Evolutionary conservation across 2,888 invertebrate species (phyloP), one percentile per base, ranked within the genome.

Genomic region (Dromius quadrimaculatus): DNA sequence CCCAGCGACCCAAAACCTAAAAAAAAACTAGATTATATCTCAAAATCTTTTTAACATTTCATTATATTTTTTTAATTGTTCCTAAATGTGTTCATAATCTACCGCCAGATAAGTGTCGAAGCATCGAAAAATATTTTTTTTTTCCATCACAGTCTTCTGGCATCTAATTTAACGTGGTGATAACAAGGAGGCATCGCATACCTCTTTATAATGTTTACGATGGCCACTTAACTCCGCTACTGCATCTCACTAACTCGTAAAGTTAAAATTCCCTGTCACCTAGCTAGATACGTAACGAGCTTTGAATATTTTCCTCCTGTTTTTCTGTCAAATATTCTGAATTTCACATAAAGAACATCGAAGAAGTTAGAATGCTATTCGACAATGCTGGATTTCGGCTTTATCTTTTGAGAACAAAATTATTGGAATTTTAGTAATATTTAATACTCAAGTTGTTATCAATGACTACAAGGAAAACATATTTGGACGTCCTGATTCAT

Each of bases 211-310:
- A 45, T 38, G 43, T 64, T 64, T 64, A 64, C 63, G 63, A 45
- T 28, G 63, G 15, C 63, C 63, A 64, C 63, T 64, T 64, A 64
- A 64, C 63, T 19, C 63, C 20, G 65, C 65, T 65, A 65, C 65
- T 65, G 65, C 65, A 36, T 50, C 50, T 47, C 17, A 34, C 20
- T 64, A 47, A 20, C 50, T 65, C 65, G 47, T 65, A 65, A 64
- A 50, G 20, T 65, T 50, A 34, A 65, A 65, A 65, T 65, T 65
- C 65, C 17, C 65, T 47, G 50, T 50, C 50, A 65, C 65, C 65
- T 62, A 11, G 32, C 34, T 20, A 50, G 15, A 65, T 65, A 11
- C 65, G 34, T 50, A 34, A 50, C 65, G 23, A 50, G 15, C 50
- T 65, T 65, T 22, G 50, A 50, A 65, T 65, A 65, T 36, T 65